Evolutionary conservation across 2,113 vertebrate genomes (phyloP), one percentile per base, ranked within the genome.

Genomic region (Bagarius yarrelli): DNA sequence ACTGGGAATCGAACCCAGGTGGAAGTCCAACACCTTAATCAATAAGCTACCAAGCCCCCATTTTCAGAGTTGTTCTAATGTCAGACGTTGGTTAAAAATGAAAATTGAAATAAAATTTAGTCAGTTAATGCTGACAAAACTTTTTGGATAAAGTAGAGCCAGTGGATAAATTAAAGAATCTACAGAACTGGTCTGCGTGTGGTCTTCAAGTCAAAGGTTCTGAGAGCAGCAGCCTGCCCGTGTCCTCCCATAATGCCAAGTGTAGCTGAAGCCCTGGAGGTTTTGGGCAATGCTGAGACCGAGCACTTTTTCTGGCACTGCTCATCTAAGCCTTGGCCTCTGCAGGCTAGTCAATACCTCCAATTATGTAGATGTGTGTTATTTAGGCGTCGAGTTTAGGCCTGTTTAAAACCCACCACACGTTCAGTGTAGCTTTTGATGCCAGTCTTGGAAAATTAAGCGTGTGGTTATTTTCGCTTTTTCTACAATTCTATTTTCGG

Each of bases 361-460:
- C 83, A 83, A 76, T 85, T 74, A 87, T 76, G 81, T 55, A 71
- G 60, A 75, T 76, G 74, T 32, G 50, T 78, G 78, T 77, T 64
- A 81, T 76, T 82, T 74, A 61, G 66, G 81, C 64, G 30, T 50
- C 55, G 74, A 32, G n/a, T 50, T 66, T 8, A 57, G 23, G 27
- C 53, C 77, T 69, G 47, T n/a, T 70, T 27, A 82, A 77, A 85
- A 59, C 84, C 40, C 66, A 77, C 40, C 79, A 34, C 47, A 13
- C 57, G 59, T 55, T 44, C 60, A 50, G 44, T 40, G 50, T 23
- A n/a, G 55, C 76, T 61, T n/a, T 53, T 13, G 70, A 56, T 19
- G 23, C 34, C 13, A 36, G 74, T 67, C 44, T 69, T 63, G 63
- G 57, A 79, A 79, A 86, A 81, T 81, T 75, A 56, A 70, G 36